Evolutionary conservation across 2,797 vertebrate genomes (phyloP).

Genomic region (Capromys pilorides): DNA sequence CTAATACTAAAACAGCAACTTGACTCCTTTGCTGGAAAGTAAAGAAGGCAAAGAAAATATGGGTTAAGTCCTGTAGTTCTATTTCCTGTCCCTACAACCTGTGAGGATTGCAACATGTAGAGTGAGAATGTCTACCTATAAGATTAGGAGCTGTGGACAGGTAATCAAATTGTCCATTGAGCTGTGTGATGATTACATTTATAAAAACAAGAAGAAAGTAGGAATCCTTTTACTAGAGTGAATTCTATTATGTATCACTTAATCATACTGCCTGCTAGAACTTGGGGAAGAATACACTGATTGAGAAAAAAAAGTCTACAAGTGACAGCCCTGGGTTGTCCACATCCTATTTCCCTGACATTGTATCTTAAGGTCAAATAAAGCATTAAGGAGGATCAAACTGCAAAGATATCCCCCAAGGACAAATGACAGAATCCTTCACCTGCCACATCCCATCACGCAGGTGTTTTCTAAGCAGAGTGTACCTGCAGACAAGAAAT

Average conservation of each 20-base stretch:
- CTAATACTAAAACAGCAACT: neutral
- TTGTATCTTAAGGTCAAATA: constrained; percentile 22
- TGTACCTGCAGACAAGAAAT: neutral
- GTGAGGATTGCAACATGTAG: neutral
- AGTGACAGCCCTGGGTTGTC: neutral
- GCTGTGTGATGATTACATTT: neutral
- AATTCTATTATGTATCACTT: neutral
- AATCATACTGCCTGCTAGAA: neutral
- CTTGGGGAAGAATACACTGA: neutral
- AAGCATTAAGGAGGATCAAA: constrained; percentile 26
- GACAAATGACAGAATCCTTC: neutral
- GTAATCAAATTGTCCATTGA: neutral
- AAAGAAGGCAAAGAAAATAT: neutral
- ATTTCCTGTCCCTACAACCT: neutral
- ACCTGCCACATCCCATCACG: constrained; percentile 26
- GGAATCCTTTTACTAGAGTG: neutral
- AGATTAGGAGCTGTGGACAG: neutral
- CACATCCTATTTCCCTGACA: neutral
- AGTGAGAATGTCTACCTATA: neutral
- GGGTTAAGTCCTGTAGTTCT: neutral
- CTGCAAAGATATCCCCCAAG: neutral
- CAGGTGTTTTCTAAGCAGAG: constrained; percentile 25
- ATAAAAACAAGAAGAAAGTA: constrained; percentile 32
- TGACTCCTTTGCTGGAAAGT: neutral
- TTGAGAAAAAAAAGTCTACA: neutral